Base-by-base conservation (phyloP, 2,888 invertebrate species). In the Neria commutata region DNA sequence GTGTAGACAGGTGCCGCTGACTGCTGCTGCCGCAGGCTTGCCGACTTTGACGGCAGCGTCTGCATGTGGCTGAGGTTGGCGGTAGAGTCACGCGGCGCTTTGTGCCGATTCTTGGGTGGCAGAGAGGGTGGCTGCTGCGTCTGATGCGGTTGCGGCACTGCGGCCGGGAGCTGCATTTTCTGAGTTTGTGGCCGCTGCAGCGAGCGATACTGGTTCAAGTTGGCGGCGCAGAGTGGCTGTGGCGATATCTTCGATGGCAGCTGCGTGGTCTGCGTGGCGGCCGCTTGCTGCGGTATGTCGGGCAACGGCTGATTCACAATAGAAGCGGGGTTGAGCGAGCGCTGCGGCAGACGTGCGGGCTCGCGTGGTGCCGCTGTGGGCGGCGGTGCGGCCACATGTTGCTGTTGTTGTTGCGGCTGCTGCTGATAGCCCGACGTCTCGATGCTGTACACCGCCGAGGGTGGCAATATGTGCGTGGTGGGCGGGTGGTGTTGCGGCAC, bases 161-260 rank as follows among this genome's bases (percentile, higher is more conserved):
- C 58, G 25, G 46, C 58, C n/a, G 67, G 64, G 21, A 75, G 61
- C 61, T 80, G 74, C 55, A 79, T 40, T 62, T 79, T 78, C 47
- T 76, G 72, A 2, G 73, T 64, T 29, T 79, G 74, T 0, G 87
- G 87, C 0, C 86, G 81, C 69, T 86, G 86, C 48, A 87, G 76
- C 23, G 87, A 86, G 46, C 87, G 83, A 74, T 87, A 87, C 67
- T 87, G 86, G 33, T 81, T 80, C 5, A 86, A 74, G 53, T 86
- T 82, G 45, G 83, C 79, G 3, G 81, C 82, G 56, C 80, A 81
- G 24, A 82, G 66, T 19, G 81, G 81, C 64, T 82, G 81, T 51
- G 80, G 74, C n/a, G 77, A 76, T 60, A 80, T 81, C 67, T 81
- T 81, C 2, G 81, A 71, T 54, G 69, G 66, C 25, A 29, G 25